These are phyloP conservation scores for Anodontia alba DNA, from an alignment of 2,888 invertebrate species.

Conservation along the genomic window DNA sequence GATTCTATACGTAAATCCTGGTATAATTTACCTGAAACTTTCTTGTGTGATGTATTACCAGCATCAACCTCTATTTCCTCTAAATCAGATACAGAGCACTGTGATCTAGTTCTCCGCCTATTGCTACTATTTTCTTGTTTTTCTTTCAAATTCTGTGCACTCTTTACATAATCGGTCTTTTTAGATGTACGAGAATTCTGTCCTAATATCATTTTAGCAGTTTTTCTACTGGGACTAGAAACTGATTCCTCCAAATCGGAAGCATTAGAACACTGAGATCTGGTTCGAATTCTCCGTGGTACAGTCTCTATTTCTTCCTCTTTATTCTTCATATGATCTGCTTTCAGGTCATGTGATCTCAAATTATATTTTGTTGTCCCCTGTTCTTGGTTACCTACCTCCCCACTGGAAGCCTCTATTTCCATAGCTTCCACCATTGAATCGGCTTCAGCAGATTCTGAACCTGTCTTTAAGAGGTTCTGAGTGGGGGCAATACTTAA, in stretches of 20 bases:
- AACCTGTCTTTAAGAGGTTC: conserved; percentile 67
- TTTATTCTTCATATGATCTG: neutral
- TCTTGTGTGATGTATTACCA: neutral
- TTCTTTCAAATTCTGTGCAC: neutral
- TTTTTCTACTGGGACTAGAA: neutral
- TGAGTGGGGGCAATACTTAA: conserved; percentile 74
- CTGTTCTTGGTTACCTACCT: neutral
- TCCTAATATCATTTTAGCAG: neutral
- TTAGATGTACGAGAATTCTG: too few relatives aligned
- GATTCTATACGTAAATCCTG: neutral
- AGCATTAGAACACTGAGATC: conserved; percentile 23
- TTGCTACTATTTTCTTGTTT: neutral
- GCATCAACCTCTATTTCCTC: neutral
- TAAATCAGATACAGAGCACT: neutral
- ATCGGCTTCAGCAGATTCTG: conserved; percentile 80
- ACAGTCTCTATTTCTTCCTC: neutral
- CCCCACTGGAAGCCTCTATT: conserved; percentile 5
- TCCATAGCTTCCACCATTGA: conserved; percentile 80
- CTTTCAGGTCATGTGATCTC: neutral
- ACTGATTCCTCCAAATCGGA: neutral
- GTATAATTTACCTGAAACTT: neutral
- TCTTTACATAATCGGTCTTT: neutral
- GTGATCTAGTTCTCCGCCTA: conserved; percentile 30
- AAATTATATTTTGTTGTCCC: neutral
- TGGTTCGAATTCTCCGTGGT: conserved; percentile 30